Percentiles rank a stretch among this genome's conserved stretches.
Evolutionary conservation across 2,797 vertebrate species (phyloP).

Genomic region (Cossypha polioptera): DNA sequence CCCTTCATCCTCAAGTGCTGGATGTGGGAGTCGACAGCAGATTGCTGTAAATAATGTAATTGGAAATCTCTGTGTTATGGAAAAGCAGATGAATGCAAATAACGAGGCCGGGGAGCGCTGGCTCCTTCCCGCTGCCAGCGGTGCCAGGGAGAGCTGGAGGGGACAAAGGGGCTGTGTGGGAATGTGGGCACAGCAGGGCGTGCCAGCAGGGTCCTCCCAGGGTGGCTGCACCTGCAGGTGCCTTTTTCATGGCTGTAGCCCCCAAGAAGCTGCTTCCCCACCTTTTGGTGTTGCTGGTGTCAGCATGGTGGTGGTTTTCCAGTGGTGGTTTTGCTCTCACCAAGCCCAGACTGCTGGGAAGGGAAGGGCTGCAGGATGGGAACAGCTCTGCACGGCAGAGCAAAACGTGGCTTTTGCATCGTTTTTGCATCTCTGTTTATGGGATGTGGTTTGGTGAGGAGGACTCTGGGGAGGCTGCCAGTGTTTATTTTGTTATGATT

Average conservation of each 20-base stretch:
- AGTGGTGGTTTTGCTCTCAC: not conserved
- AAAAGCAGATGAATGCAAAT: conserved; percentile 36
- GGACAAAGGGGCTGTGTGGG: not conserved
- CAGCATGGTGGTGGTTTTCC: not conserved
- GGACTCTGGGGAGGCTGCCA: not conserved
- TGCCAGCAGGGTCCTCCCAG: not conserved
- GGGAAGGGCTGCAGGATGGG: not conserved
- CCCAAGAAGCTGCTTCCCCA: not conserved
- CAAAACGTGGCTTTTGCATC: not conserved
- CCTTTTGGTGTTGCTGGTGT: no score
- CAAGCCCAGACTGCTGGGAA: not conserved
- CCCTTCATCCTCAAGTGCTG: conserved; percentile 19
- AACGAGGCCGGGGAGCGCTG: not conserved
- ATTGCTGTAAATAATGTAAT: conserved; percentile 60
- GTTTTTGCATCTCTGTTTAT: not conserved
- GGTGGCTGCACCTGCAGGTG: not conserved
- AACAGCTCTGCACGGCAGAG: not conserved
- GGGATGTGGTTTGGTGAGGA: not conserved
- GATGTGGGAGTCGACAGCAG: conserved; percentile 40
- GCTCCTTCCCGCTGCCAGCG: not conserved
- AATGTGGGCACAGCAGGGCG: not conserved
- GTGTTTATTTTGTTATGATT: not conserved
- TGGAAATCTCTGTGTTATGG: conserved; percentile 58
- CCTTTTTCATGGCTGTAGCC: not conserved
- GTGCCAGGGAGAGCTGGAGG: not conserved